Base-by-base conservation (phyloP, 2,113 vertebrate species). In the Heteronetta atricapilla region DNA sequence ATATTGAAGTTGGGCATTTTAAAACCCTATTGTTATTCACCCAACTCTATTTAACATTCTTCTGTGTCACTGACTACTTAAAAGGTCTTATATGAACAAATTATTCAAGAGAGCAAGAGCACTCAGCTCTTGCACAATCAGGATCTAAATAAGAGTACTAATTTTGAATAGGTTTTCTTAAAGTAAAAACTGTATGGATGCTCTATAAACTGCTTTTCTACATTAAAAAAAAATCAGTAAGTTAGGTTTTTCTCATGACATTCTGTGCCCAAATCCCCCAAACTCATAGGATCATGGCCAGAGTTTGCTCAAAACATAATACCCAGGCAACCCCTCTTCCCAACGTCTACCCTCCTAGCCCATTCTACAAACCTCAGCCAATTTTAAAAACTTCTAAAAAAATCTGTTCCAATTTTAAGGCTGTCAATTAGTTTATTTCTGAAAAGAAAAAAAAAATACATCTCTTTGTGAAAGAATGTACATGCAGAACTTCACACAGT, bases 41-140 rank as follows among this genome's bases (percentile, higher is more conserved):
- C 16, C 91, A 86, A 58, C 93, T 95, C 94, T 96, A 82, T 86
- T 92, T 78, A 95, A 95, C 56, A 93, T 82, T 85, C 72, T 86
- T 95, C 88, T 91, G 76, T 90, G 64, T 86, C 89, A 90, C 58
- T 84, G 92, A 90, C 94, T 91, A 93, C 73, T 95, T 91, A 94
- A 48, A 93, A 95, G 85, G 82, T 86, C 89, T 94, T 80, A 74
- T 5, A 91, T 11, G 82, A 95, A 81, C 91, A 95, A 86, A 95
- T 94, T 64, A 90, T 42, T 87, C 87, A 67, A 93, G 88, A 88
- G 94, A 93, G 42, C 91, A 90, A 90, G 82, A 80, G 82, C 88
- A 86, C 82, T 91, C 82, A 68, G 79, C 64, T 91, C 85, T 82
- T 90, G 69, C 73, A 60, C 91, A 90, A 90, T 78, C 88, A 94